Conservation (phyloP, 2,888 invertebrate species). For the Diaphora mendica region DNA sequence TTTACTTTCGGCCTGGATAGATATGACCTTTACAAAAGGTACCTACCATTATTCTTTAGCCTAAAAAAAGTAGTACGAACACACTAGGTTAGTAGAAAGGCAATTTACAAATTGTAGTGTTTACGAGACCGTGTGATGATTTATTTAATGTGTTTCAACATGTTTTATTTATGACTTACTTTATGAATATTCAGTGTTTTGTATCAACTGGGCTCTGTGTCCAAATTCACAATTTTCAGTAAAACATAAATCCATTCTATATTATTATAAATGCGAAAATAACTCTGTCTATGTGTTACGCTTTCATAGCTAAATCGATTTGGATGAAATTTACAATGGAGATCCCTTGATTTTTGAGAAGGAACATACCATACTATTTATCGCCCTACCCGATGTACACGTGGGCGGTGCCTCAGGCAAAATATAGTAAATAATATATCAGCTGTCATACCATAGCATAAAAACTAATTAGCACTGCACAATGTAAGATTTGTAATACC, state of each 20-base stretch:
- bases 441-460: too few species aligned
- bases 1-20: background rate
- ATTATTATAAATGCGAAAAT: too few species aligned
- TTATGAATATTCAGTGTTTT: background rate
- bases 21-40: background rate
- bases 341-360: too few species aligned
- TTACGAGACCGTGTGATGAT: background rate
- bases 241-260: background rate
- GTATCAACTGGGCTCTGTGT: background rate
- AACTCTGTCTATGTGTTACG: too few species aligned
- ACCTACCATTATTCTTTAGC: background rate
- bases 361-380: too few species aligned
- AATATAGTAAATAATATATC: too few species aligned
- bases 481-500: too few species aligned
- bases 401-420: too few species aligned
- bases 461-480: too few species aligned
- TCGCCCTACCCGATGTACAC: too few species aligned
- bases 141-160: background rate
- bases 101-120: conserved; percentile 2
- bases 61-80: background rate
- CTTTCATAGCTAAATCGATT: too few species aligned
- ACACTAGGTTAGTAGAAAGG: background rate
- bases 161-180: background rate
- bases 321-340: too few species aligned
- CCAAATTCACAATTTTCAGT: background rate